Evolutionary conservation across 2,113 vertebrate species (phyloP).

Genomic region (Hydrochoerus hydrochaeris): DNA sequence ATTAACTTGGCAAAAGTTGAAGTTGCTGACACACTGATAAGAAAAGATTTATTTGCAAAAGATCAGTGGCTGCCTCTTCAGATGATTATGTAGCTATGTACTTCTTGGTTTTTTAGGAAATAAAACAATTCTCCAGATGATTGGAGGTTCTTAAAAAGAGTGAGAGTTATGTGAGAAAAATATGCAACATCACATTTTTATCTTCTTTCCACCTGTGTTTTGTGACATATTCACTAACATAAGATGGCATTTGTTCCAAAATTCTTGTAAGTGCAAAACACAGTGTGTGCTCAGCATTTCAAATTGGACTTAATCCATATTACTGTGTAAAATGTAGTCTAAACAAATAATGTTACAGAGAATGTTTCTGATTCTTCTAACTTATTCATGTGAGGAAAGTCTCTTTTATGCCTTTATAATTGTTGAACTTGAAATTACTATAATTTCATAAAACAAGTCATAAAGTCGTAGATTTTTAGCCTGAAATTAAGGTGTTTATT

Average conservation of each 20-base stretch:
- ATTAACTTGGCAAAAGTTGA: slow-evolving; percentile 70
- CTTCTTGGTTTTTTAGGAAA: slow-evolving; percentile 62
- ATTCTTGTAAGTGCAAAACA: slow-evolving; percentile 68
- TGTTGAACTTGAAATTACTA: slow-evolving; percentile 30
- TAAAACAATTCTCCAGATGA: slow-evolving; percentile 65
- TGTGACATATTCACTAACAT: slow-evolving; percentile 57
- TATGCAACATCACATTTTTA: slow-evolving; percentile 71
- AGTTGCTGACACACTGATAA: slow-evolving; percentile 81
- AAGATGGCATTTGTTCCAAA: slow-evolving; percentile 65
- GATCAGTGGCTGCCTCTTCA: slow-evolving; percentile 54
- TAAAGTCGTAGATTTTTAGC: neutral
- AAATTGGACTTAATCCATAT: slow-evolving; percentile 75
- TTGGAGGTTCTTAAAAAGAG: slow-evolving; percentile 71
- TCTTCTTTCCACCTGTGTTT: slow-evolving; percentile 75
- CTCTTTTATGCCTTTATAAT: slow-evolving; percentile 9
- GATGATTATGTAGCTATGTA: slow-evolving; percentile 52
- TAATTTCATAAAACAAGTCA: slow-evolving; percentile 27
- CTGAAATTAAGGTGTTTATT: slow-evolving; percentile 39
- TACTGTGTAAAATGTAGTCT: neutral
- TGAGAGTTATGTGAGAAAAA: slow-evolving; percentile 58
- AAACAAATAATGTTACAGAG: neutral
- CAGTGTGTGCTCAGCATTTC: slow-evolving; percentile 54
- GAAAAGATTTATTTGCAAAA: slow-evolving; percentile 75
- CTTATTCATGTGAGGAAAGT: slow-evolving; percentile 60
- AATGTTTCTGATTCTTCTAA: slow-evolving; percentile 53